Evolutionary conservation across 2,113 vertebrate species (phyloP), one percentile per base, ranked within the genome.

Genomic region (Phyllostomus hastatus): DNA sequence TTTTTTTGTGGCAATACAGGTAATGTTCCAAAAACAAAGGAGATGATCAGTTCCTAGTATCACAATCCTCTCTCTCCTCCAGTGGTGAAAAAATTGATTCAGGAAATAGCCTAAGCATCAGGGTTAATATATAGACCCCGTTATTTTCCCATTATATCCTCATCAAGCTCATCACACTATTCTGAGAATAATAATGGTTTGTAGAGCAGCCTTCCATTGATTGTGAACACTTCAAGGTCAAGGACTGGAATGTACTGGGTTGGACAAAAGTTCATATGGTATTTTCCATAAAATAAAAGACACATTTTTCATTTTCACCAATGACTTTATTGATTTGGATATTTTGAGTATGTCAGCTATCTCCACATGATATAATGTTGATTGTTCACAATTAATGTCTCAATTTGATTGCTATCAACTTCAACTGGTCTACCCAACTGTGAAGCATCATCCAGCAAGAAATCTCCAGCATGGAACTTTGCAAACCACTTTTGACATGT

Each of bases 11-110:
- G 70, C 26, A 91, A 90, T 79, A 96, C 38, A 94, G 57, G 52
- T 79, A 94, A 94, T 79, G 43, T 75, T 84, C 80, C 70, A 82
- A 66, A 95, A 92, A 97, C 96, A 97, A 97, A 97, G 89, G 41
- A 84, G 52, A 83, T 92, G 57, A 94, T 64, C 75, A 91, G 48
- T 64, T 94, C 57, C 78, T 80, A 90, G 22, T 54, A 81, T 67
- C 66, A 92, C 75, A 92, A 79, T 92, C 48, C 70, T 94, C 90
- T 92, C 35, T 41, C 54, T 82, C 31, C 48, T 79, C 26, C 28
- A 72, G 7, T 59, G 14, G 16, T 73, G 35, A 88, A 93, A 93
- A 86, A 70, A 92, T 16, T 59, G 84, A n/a, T 66, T 43, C 66
- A 91, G 54, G 8, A 80, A 91, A 52, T 22, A 82, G 79, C 61